These are phyloP conservation scores for Thymelicus acteon DNA, from an alignment of 2,888 invertebrate species.

Conservation along the genomic window DNA sequence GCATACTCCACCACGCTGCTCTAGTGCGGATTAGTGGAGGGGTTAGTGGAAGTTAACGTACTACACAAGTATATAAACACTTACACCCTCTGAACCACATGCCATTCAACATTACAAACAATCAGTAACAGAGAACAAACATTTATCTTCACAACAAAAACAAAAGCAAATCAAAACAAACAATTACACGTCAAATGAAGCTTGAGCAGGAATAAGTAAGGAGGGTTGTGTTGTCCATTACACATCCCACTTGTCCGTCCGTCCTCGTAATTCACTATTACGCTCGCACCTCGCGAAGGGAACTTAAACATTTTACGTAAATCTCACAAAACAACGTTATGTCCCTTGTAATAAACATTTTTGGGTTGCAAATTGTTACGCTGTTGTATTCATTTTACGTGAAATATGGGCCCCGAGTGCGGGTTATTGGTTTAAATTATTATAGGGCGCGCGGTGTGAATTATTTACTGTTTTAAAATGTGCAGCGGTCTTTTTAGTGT, in stretches of 20 bases:
- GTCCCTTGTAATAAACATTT: constrained; percentile 39
- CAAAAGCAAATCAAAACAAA: not conserved
- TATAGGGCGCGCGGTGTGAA: constrained; percentile 18
- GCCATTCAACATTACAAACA: not conserved
- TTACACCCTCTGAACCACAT: too few species aligned
- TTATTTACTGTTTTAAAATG: constrained; percentile 23
- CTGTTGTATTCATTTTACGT: constrained; percentile 37
- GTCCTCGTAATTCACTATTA: constrained; percentile 32
- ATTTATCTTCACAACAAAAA: not conserved
- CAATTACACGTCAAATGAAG: constrained; percentile 9
- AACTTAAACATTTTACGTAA: constrained; percentile 30
- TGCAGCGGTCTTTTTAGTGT: constrained; percentile 1
- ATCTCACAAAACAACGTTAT: constrained; percentile 36
- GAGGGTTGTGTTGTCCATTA: constrained; percentile 17
- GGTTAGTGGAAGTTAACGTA: too few species aligned
- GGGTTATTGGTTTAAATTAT: constrained; percentile 38
- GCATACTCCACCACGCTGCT: too few species aligned
- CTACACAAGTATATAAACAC: too few species aligned
- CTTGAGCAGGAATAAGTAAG: constrained; percentile 21
- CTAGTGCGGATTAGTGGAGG: too few species aligned
- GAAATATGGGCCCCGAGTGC: constrained; percentile 37
- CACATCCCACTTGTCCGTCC: constrained; percentile 20
- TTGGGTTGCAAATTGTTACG: constrained; percentile 39
- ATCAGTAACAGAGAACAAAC: not conserved
- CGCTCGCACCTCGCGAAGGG: constrained; percentile 32